A percentile compares a stretch with the other conserved stretches of the same genome.
Evolutionary conservation across 2,797 vertebrate species (phyloP).

Genomic region (Pampus argenteus): DNA sequence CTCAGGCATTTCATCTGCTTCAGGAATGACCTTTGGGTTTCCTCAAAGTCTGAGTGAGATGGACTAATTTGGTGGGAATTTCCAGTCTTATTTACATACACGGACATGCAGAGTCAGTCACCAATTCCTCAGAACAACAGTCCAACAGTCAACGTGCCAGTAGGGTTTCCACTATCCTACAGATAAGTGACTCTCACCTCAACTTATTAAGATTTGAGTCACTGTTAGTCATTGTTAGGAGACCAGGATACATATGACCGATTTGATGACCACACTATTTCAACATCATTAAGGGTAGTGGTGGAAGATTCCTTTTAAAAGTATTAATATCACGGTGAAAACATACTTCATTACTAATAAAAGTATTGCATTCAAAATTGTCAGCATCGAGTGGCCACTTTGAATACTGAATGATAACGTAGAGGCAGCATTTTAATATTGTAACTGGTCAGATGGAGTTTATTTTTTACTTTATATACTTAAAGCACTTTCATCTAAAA

Average conservation of each 20-base stretch:
- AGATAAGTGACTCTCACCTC: neutral
- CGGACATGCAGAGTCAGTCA: neutral
- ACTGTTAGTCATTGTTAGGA: conserved; percentile 5
- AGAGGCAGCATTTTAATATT: too few relatives aligned
- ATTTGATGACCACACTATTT: neutral
- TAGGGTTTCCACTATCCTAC: neutral
- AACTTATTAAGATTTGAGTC: conserved; percentile 17
- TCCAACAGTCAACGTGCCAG: neutral
- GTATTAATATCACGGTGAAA: conserved; percentile 4
- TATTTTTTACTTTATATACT: too few relatives aligned
- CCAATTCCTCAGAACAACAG: neutral
- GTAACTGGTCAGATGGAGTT: too few relatives aligned
- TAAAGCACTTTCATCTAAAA: too few relatives aligned
- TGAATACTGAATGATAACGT: neutral
- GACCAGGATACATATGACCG: neutral
- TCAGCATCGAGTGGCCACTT: neutral
- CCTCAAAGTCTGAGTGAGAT: conserved; percentile 28
- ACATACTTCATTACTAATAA: neutral
- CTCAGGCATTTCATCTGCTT: conserved; percentile 56
- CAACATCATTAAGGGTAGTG: neutral
- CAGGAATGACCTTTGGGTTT: conserved; percentile 42
- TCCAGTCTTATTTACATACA: conserved; percentile 12
- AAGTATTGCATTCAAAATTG: neutral
- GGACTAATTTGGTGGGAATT: conserved; percentile 13
- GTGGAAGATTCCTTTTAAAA: conserved; percentile 1